Base-by-base conservation (phyloP, 2,888 invertebrate species). In the Sarcophaga caerulescens region DNA sequence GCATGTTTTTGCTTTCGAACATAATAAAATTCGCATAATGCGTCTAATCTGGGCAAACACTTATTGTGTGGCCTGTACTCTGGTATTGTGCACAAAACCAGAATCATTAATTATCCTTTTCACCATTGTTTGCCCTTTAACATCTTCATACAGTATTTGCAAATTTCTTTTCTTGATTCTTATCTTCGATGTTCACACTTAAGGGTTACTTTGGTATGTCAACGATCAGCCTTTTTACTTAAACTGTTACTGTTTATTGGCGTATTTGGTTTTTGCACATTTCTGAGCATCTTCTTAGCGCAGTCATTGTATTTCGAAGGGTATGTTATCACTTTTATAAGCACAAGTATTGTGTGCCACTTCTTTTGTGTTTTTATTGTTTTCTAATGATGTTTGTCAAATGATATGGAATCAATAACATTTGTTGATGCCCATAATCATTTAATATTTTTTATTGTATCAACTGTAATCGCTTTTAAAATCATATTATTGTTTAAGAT, bases 11-110 rank as follows among this genome's bases (percentile, higher is more conserved):
- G 47, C 52, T 23, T 59, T 45, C 10, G 17, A 19, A n/a, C 12
- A n/a, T 57, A 11, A 1, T 19, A 17, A 57, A 62, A 88, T 88
- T 87, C 87, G 84, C 88, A 87, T 87, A 88, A 87, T 87, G 80
- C 80, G 63, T 60, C 63, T 73, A 81, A 74, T 86, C 80, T 63
- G 75, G 44, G 47, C 19, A 63, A 73, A 79, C 47, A 60, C 65
- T 47, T 47, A 57, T 63, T 69, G 47, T 11, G 6, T 57, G 44
- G 35, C 35, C 35, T 35, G 35, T 35, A 10, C 47, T 59, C 25
- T 79, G 25, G 65, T 57, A 19, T 57, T 52, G 17, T 69, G 45
- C 69, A 65, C 52, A 23, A 47, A 81, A 62, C 59, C 59, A 78
- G 78, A 23, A 81, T 85, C 74, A 81, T 81, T 85, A 76, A 62